Base-by-base conservation (phyloP, 2,888 invertebrate species). In the Nezara viridula region DNA sequence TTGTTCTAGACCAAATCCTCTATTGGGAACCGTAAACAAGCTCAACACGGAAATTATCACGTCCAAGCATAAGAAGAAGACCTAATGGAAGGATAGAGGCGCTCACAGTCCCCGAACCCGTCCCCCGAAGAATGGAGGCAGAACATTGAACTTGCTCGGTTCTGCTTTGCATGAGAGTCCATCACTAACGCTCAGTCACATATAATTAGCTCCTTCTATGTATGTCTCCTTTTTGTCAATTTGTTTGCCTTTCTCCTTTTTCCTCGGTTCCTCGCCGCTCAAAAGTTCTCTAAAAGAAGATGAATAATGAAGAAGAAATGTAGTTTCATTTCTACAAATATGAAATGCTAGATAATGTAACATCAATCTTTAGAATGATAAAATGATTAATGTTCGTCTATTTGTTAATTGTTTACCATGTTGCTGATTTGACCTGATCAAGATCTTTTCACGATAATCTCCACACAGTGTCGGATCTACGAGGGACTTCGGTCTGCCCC, bases 101-200 rank as follows among this genome's bases (percentile, higher is more conserved):
- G 50, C 50, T 52, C 50, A 21, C 12, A 50, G 55, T 55, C n/a
- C 10, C 24, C 2, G 55, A 55, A 55, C 24, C 55, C 55, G 24
- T 55, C 55, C 60, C 14, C 16, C 5, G 60, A 40, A 40, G 77
- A 77, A 77, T 40, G 24, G 77, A 40, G 40, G 7, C 21, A 77
- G 77, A 77, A 77, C 77, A 44, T 77, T 77, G 77, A 77, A 77
- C 77, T 77, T 40, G 77, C 37, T 24, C 32, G 1, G 19, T 37
- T 37, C 85, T 85, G 86, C 60, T 87, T 87, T 87, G 87, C 87
- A 87, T 87, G 60, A 37, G 60, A 10, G n/a, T 66, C 66, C 87
- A 55, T 87, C 60, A 66, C 87, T 66, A 47, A 60, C 27, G 40
- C n/a, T 52, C 40, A 14, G n/a, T 50, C 86, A 32, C 52, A 40